Evolutionary conservation across 2,888 invertebrate species (phyloP).

Genomic region (Cetonia aurata): DNA sequence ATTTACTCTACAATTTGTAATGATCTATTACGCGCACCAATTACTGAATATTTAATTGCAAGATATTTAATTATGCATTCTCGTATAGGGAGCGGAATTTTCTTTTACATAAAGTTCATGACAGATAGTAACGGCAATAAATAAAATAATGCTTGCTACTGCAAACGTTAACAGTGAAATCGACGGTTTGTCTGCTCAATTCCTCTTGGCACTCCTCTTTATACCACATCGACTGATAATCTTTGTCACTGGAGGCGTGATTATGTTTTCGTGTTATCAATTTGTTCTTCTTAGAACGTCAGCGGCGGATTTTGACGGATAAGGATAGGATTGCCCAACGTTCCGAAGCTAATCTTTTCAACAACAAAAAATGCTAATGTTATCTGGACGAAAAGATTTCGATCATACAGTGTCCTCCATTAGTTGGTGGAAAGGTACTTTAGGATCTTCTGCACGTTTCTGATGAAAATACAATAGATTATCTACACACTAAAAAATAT

Average conservation of each 20-base stretch:
- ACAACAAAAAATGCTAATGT: background rate
- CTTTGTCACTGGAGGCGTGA: constrained; percentile 31
- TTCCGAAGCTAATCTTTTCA: constrained; percentile 16
- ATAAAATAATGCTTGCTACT: background rate
- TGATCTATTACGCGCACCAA: no score
- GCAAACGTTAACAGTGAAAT: constrained; percentile 1
- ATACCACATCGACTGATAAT: constrained; percentile 31
- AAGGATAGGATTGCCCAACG: constrained; percentile 19
- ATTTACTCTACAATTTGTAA: background rate
- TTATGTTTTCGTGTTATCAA: constrained; percentile 23
- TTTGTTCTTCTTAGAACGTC: constrained; percentile 24
- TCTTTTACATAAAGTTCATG: constrained; percentile 17
- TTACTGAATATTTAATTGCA: no score
- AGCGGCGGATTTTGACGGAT: constrained; percentile 13
- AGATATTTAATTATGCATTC: background rate
- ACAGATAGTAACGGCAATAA: background rate
- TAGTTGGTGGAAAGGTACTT: no score
- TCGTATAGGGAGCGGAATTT: background rate
- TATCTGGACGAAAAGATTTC: background rate
- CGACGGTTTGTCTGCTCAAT: background rate
- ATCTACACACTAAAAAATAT: no score
- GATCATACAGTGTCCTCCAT: background rate
- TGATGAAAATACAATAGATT: no score
- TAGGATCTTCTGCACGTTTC: no score
- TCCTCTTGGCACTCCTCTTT: constrained; percentile 22